Evolutionary conservation across 2,888 invertebrate species (phyloP), one percentile per base, ranked within the genome.

Genomic region (Chrysopilus asiliformis): DNA sequence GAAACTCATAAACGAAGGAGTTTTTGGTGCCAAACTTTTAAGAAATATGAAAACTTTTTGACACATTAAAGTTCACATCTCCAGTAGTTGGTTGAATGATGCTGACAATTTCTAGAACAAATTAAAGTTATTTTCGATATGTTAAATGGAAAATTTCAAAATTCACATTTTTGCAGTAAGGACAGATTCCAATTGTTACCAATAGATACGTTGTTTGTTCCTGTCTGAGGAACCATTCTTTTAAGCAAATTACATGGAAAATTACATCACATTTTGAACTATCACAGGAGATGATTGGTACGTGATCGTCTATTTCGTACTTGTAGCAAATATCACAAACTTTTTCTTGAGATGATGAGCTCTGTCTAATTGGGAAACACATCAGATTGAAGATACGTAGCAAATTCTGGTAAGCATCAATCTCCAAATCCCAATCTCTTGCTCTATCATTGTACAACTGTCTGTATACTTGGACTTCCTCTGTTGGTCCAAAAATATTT

Each of bases 151-250:
- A 27, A 15, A 27, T 17, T 30, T 32, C n/a, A 14, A 20, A n/a
- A 32, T n/a, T n/a, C n/a, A 62, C 61, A 38, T 55, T 51, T 49
- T 63, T 62, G 42, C 62, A 62, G 40, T 53, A 59, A 1, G 62
- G 63, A 32, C 62, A 62, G 3, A 46, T 31, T 0, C 62, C 62
- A 31, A 62, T 55, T 3, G 59, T 48, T 2, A 62, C 58, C 15
- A 55, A 51, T 15, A 62, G 38, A 45, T 59, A 60, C 3, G 51
- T 53, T 43, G 54, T 60, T 0, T 55, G 56, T 19, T 59, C 58
- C n/a, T n/a, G n/a, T 15, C 53, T 40, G 4, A 57, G 40, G 32
- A 63, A 62, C 62, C 62, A 62, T 43, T 60, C 50, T 39, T 53
- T 55, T 13, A 62, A 39, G 30, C 62, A 62, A 17, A 45, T 47